Percentiles rank a stretch among this genome's conserved stretches.
These are phyloP conservation scores for Myiotriccus ornatus DNA, from an alignment of 2,797 vertebrate genomes.

Conservation along the genomic window DNA sequence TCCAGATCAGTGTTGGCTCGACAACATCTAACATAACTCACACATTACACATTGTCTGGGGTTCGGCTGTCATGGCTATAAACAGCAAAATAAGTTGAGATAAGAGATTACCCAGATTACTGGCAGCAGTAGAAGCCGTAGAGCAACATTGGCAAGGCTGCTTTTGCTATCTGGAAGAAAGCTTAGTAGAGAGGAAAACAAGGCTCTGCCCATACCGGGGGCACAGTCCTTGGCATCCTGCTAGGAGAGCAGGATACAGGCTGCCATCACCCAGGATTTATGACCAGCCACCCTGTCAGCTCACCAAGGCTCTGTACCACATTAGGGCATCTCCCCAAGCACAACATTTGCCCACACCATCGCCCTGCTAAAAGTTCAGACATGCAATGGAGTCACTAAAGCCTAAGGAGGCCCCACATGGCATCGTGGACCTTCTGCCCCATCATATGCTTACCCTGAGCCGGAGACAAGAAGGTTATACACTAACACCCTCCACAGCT, in stretches of 20 bases:
- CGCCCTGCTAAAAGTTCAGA: neutral
- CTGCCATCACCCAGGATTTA: neutral
- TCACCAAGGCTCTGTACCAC: neutral
- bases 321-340: neutral
- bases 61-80: slow-evolving; percentile 5
- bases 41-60: slow-evolving; percentile 47
- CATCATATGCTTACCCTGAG: neutral
- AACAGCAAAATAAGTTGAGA: slow-evolving; percentile 28
- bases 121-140: slow-evolving; percentile 26
- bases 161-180: slow-evolving; percentile 39
- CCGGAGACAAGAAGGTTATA: neutral
- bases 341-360: fast-evolving
- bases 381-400: neutral
- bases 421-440: neutral
- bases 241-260: neutral
- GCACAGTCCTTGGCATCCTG: neutral
- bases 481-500: neutral
- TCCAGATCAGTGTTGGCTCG: neutral
- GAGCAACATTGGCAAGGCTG: slow-evolving; percentile 46
- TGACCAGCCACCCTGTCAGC: neutral
- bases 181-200: slow-evolving; percentile 13
- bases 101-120: slow-evolving; percentile 47
- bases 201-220: neutral
- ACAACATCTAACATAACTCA: slow-evolving; percentile 6
- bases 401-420: neutral